A percentile compares a stretch with the other conserved stretches of the same genome.
Evolutionary conservation across 2,797 vertebrate genomes (phyloP).

Genomic region (Anguilla obscura): DNA sequence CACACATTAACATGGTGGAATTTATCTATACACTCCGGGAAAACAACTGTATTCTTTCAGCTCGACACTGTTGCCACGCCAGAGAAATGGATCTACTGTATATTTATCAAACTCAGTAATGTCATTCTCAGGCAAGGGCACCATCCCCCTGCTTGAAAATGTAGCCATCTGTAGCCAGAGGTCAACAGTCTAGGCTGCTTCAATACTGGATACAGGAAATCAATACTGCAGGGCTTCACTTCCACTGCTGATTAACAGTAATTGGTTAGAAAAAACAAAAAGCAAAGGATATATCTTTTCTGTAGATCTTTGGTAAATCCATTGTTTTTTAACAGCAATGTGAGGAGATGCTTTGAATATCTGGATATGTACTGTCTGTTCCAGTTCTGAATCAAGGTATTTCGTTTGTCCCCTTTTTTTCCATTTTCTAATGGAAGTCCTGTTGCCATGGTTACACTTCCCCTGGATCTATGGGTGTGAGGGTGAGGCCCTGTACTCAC

Average conservation of each 20-base stretch:
- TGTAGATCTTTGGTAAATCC: background rate
- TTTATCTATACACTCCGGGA: background rate
- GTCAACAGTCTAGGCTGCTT: background rate
- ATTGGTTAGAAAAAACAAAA: slow-evolving; percentile 2
- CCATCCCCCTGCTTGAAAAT: background rate
- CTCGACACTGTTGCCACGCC: background rate
- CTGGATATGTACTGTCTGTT: background rate
- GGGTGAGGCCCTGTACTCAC: background rate
- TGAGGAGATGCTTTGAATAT: background rate
- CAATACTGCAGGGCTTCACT: background rate
- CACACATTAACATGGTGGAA: background rate
- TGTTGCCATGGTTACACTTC: background rate
- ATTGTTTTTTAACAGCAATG: background rate
- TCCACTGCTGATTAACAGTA: background rate
- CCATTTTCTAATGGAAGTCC: background rate
- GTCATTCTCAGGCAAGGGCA: background rate
- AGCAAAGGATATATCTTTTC: slow-evolving; percentile 12
- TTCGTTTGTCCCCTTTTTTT: background rate
- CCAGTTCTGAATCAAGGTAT: background rate
- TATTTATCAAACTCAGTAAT: background rate
- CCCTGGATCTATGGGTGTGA: background rate
- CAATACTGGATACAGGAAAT: background rate
- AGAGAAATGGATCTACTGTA: background rate
- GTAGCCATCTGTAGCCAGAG: slow-evolving; percentile 20
- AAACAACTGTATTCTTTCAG: background rate